Evolutionary conservation across 2,888 invertebrate genomes (phyloP), one percentile per base, ranked within the genome.

Genomic region (Notodonta ziczac): DNA sequence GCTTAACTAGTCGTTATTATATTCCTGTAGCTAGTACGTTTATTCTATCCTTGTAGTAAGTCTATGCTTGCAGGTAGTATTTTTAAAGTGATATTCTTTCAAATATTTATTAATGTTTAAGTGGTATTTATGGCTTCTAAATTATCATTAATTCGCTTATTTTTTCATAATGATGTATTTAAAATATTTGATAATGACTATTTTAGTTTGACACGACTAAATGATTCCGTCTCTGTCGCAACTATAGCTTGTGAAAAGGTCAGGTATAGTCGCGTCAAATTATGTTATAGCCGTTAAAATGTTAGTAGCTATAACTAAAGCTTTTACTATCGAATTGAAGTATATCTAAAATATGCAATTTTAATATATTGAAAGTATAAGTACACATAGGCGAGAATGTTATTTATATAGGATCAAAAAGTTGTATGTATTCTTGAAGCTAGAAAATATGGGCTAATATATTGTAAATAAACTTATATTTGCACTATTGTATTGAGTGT

Each of bases 1-100:
- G 78, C 80, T 82, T 78, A 59, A 60, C 63, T 72, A 72, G 65
- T 76, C 58, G 58, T 44, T 71, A 68, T 62, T 55, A 56, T 58
- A 60, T 16, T 65, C 63, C 57, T 67, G 58, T 67, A 61, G 67
- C 62, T 63, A 65, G 61, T 69, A 61, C 71, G 66, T 64, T 66
- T 24, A 24, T 24, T 24, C 24, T 24, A 24, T 24, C 24, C 24
- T 24, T 24, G 24, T 24, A 24, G 24, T 24, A 24, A 24, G 24
- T 24, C 61, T 63, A 14, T 60, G 69, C 66, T 69, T 73, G 48
- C 12, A 60, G 14, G 60, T 70, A 72, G 66, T 54, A 2, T 51
- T 62, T 12, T 56, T 57, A 57, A 62, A 51, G 42, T 67, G 8
- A 32, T 53, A 53, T 48, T 51, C 52, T 32, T 12, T 32, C 5